Base-by-base conservation (phyloP, 2,113 vertebrate genomes). In the Malurus alboscapulatus region DNA sequence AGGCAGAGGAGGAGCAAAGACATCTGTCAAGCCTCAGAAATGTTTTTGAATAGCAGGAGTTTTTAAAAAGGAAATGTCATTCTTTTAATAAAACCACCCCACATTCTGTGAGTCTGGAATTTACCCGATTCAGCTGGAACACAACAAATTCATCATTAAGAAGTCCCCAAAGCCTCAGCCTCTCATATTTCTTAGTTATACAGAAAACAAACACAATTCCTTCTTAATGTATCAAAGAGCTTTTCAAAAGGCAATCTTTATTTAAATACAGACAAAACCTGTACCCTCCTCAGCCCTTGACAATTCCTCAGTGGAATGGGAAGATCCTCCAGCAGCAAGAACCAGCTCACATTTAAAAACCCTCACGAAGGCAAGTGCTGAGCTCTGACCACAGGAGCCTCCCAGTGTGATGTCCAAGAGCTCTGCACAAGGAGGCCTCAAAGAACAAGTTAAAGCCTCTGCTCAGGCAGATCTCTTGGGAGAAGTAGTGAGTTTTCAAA, bases 251-350 rank as follows among this genome's bases (percentile, higher is more conserved):
- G 90, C 38, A 73, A 80, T 71, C 61, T 96, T 96, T 96, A 96
- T 92, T 95, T 94, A 93, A 92, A 90, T 86, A 95, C 54, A 90
- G 85, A 93, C 67, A 94, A 83, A 93, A 80, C 63, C 83, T 92
- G 75, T 51, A 77, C 61, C 63, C 83, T 92, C 59, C 12, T 26
- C 85, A 95, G 83, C 83, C 82, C 90, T 73, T 88, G 55, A 84
- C 51, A 84, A 40, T 74, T 81, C 42, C 54, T 53, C 63, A 40
- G 47, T 21, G 38, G 25, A 69, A 85, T 3, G 34, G 89, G 10
- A 66, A 87, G 47, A 59, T 22, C 50, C 77, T 12, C 67, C 75
- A 59, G 67, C 72, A 88, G 85, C n/a, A 88, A 72, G 57, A 92
- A 85, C 54, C 80, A 79, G 7, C 63, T 76, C 11, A 30, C 62